These are phyloP conservation scores for Salmo trutta DNA, from an alignment of 2,797 vertebrate species.

Conservation along the genomic window DNA sequence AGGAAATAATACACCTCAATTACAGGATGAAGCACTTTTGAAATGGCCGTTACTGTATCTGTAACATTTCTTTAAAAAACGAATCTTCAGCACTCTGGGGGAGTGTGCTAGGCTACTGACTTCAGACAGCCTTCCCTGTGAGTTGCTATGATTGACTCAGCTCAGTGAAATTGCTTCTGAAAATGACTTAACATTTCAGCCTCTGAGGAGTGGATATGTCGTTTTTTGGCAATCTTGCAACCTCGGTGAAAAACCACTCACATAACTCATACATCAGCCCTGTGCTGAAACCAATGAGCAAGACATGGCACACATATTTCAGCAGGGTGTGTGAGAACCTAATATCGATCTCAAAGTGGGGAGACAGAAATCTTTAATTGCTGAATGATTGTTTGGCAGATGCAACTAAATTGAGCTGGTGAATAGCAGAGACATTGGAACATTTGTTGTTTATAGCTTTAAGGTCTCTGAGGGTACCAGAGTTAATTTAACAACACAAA, in stretches of 20 bases:
- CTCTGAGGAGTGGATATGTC: neutral
- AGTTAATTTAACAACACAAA: neutral
- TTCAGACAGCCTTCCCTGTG: neutral
- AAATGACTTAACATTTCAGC: neutral
- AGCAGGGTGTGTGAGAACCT: neutral
- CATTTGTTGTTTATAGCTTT: too few species aligned
- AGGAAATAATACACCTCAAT: neutral
- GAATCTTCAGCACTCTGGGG: neutral
- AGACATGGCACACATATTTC: constrained; percentile 2
- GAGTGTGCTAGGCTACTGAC: neutral
- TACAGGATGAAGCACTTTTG: neutral
- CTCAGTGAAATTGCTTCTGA: neutral
- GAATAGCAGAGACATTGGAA: neutral
- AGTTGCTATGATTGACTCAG: neutral
- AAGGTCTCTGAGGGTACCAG: neutral
- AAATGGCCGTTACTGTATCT: neutral
- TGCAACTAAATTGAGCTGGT: neutral
- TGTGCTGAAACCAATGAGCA: neutral
- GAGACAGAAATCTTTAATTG: neutral
- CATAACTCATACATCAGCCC: neutral
- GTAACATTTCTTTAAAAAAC: neutral
- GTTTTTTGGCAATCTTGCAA: neutral
- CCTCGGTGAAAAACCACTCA: neutral
- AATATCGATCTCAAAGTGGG: neutral
- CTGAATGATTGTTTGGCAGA: neutral